These are phyloP conservation scores for Antechinus flavipes DNA, from an alignment of 2,113 vertebrate genomes.

Conservation along the genomic window DNA sequence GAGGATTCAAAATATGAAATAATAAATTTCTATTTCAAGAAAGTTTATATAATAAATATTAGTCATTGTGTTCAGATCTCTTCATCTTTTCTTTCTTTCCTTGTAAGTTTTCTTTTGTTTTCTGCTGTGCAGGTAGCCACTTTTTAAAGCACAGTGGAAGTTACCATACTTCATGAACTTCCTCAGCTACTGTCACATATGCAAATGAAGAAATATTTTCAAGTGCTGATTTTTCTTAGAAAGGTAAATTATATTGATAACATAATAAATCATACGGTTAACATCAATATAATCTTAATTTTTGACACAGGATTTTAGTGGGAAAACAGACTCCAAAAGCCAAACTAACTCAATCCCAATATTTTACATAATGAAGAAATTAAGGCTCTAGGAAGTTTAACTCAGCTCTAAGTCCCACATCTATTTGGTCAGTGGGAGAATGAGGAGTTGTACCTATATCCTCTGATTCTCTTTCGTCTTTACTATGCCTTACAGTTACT, in stretches of 20 bases:
- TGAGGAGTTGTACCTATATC: not conserved
- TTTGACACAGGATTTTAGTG: not conserved
- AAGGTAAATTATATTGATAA: not conserved
- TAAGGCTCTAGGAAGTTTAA: not conserved
- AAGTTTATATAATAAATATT: no score
- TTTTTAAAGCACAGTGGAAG: constrained; percentile 28
- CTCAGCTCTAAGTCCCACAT: not conserved
- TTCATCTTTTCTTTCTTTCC: no score
- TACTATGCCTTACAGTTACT: not conserved
- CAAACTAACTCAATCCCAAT: not conserved
- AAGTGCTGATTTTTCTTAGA: not conserved
- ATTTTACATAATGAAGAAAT: not conserved
- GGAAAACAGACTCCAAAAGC: not conserved
- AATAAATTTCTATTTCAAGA: no score
- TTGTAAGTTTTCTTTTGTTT: no score
- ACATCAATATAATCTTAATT: not conserved
- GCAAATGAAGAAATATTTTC: constrained; percentile 1
- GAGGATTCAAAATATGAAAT: no score
- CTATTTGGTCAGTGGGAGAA: not conserved
- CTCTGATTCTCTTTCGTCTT: not conserved
- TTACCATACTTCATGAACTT: not conserved
- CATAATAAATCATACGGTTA: not conserved
- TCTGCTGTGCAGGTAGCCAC: not conserved
- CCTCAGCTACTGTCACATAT: constrained; percentile 14
- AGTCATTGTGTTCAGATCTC: no score